A percentile compares a stretch with the other conserved stretches of the same genome.
Evolutionary conservation across 92 coral and sea anemone species (phyloP).

Genomic region (Parazoanthus atlanticus): DNA sequence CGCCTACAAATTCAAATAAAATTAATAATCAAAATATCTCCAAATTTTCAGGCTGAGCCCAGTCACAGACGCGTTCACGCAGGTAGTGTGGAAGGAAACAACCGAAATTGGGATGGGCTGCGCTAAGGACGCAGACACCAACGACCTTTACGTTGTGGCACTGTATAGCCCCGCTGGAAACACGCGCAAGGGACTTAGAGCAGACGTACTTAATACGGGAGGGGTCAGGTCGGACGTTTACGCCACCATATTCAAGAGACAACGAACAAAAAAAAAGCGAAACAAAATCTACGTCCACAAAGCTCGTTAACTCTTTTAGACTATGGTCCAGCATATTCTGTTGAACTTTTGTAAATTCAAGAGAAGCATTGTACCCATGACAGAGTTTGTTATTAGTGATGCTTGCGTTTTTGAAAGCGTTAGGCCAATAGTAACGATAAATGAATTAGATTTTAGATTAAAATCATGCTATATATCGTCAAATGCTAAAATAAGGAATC

Average conservation of each 20-base stretch:
- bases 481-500: too few relatives aligned
- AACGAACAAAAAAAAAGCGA: slow-evolving; percentile 26
- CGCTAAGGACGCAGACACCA: slow-evolving; percentile 90
- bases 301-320: background rate
- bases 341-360: too few relatives aligned
- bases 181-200: slow-evolving; percentile 65
- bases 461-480: too few relatives aligned
- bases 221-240: slow-evolving; percentile 73
- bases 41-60: slow-evolving; percentile 57
- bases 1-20: too few relatives aligned
- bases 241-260: slow-evolving; percentile 86
- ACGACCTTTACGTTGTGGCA: slow-evolving; percentile 94
- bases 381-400: too few relatives aligned
- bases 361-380: too few relatives aligned
- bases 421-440: too few relatives aligned
- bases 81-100: slow-evolving; percentile 83
- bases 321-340: too few relatives aligned
- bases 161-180: slow-evolving; percentile 89
- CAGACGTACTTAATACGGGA: slow-evolving; percentile 78
- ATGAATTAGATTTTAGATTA: too few relatives aligned
- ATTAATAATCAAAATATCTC: too few relatives aligned
- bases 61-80: slow-evolving; percentile 89
- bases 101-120: slow-evolving; percentile 94
- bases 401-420: too few relatives aligned
- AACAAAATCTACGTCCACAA: background rate